Base-by-base conservation (phyloP, 2,888 invertebrate species). In the Malthinus seriepunctatus region DNA sequence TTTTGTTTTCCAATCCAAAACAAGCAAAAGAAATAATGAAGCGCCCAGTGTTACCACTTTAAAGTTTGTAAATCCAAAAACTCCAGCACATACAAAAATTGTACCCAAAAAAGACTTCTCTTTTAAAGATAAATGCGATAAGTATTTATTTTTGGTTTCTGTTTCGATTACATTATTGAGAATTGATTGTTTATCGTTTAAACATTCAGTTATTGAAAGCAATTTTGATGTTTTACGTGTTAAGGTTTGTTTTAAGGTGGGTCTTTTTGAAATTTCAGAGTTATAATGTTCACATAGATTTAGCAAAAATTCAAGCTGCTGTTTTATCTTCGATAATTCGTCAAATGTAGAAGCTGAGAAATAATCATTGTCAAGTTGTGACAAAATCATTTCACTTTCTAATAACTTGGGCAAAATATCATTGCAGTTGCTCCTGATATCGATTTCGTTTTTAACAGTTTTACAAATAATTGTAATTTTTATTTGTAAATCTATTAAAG, bases 21-120 rank as follows among this genome's bases (percentile, higher is more conserved):
- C 10, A n/a, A 34, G 49, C 3, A 54, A 48, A 3, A 54, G 10
- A 7, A 51, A 4, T 8, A 51, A 32, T 1, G 51, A 51, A 42
- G 33, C 42, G 2, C 33, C 33, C 2, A 32, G 5, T 23, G 23
- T 23, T 2, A 2, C 8, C 1, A 47, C 15, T 9, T 34, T 38
- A 7, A 38, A 32, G 15, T 47, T 35, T 0, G 47, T 6, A 10
- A n/a, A 15, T 11, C 9, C 10, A 7, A 52, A 12, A 1, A 8
- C 34, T 35, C 32, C 34, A n/a, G 38, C 9, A 39, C 8, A 39
- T n/a, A 23, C 9, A 11, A 38, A 8, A 15, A 14, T 11, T 1
- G 39, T 42, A n/a, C 39, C 39, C 6, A 42, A 9, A 15, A 42
- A 8, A 2, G 23, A n/a, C 12, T 42, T 42, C 3, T 14, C 23